Conservation (phyloP, 2,797 vertebrate genomes). For the Staurois parvus region DNA sequence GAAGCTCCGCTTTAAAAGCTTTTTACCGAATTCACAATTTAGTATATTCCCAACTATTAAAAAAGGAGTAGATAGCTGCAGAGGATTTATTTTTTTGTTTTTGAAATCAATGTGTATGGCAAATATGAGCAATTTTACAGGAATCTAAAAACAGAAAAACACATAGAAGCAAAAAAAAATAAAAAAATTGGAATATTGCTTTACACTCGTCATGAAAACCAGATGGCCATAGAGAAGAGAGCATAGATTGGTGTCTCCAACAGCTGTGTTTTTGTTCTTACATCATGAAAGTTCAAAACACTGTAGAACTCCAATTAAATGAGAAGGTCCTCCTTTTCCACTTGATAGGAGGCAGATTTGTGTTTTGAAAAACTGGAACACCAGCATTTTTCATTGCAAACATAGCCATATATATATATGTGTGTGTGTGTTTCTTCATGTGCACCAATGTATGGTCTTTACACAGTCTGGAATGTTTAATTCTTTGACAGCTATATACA, state of each 20-base stretch:
- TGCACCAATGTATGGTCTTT: not conserved
- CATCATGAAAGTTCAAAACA: not conserved
- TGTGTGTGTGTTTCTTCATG: too few relatives aligned
- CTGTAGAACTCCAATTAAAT: not conserved
- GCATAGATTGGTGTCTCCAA: not conserved
- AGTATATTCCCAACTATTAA: too few relatives aligned
- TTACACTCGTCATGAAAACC: not conserved
- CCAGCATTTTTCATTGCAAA: not conserved
- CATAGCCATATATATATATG: too few relatives aligned
- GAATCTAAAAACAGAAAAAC: too few relatives aligned
- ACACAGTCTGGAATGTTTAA: not conserved
- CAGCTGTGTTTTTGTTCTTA: not conserved
- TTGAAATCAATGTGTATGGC: too few relatives aligned
- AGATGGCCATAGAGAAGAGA: not conserved
- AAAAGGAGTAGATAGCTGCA: too few relatives aligned
- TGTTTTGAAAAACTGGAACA: not conserved
- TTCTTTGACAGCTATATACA: not conserved
- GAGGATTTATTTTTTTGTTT: too few relatives aligned
- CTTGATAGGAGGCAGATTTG: not conserved
- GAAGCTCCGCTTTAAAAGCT: too few relatives aligned
- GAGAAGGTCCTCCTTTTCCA: not conserved
- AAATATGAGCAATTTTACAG: too few relatives aligned
- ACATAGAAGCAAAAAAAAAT: too few relatives aligned
- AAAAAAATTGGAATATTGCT: too few relatives aligned
- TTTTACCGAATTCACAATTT: too few relatives aligned